Evolutionary conservation across 2,888 invertebrate genomes (phyloP).

Genomic region (Cyaniris semiargus): DNA sequence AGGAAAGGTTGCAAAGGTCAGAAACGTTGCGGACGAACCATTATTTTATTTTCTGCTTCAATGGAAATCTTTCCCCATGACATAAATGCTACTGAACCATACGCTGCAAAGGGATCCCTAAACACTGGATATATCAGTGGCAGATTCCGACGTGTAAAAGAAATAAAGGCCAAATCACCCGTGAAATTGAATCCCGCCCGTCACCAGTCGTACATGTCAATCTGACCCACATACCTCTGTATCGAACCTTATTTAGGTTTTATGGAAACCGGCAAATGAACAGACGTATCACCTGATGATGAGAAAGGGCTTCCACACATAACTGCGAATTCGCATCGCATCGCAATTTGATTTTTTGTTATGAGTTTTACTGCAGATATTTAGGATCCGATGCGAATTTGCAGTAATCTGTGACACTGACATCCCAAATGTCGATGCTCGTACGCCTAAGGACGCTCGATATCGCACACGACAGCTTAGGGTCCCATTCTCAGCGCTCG

Average conservation of each 20-base stretch:
- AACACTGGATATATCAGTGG: not conserved
- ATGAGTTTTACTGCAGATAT: too few species aligned
- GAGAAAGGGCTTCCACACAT: not conserved
- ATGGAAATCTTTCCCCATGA: not conserved
- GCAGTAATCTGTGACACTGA: too few species aligned
- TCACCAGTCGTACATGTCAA: conserved; percentile 58
- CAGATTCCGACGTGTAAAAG: conserved; percentile 55
- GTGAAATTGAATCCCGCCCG: conserved; percentile 76
- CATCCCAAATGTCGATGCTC: too few species aligned
- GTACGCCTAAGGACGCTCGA: too few species aligned
- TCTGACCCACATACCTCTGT: conserved; percentile 41
- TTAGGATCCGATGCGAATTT: too few species aligned
- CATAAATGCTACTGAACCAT: not conserved
- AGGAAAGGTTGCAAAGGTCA: too few species aligned
- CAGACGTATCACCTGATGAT: not conserved
- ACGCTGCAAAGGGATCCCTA: not conserved
- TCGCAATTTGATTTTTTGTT: too few species aligned
- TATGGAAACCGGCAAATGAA: not conserved
- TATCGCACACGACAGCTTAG: too few species aligned
- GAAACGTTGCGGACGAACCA: too few species aligned
- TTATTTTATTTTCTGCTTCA: too few species aligned
- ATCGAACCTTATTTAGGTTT: conserved; percentile 18
- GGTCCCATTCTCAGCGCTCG: too few species aligned
- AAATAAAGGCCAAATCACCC: conserved; percentile 77
- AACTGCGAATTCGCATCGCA: too few species aligned